phyloP scores from a whole-genome alignment of 2,888 invertebrate genomes.

The Pomacea canaliculata region DNA sequence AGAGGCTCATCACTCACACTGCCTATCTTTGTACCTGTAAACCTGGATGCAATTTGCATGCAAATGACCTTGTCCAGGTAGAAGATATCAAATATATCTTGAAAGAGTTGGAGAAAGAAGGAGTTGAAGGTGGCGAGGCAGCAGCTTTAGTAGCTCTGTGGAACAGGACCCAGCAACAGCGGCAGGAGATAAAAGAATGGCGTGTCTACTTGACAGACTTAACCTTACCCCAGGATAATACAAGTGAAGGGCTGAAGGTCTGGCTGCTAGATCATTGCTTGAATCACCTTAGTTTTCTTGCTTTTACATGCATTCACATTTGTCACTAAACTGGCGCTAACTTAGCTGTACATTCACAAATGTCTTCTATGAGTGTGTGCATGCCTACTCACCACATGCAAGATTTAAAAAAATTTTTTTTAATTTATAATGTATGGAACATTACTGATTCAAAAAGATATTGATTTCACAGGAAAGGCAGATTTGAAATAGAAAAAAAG shows the following conservation, averaged over 20 bases:
- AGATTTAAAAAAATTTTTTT: no score
- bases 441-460: no score
- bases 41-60: background rate
- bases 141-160: constrained; percentile 55
- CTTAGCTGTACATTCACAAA: no score
- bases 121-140: constrained; percentile 44
- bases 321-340: no score
- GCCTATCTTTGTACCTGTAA: constrained; percentile 2
- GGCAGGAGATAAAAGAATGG: constrained; percentile 49
- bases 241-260: constrained; percentile 56
- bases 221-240: constrained; percentile 47
- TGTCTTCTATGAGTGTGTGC: no score
- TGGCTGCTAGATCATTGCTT: background rate
- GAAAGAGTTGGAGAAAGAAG: constrained; percentile 56
- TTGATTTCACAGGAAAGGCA: no score
- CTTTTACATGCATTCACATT: no score
- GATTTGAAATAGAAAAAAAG: no score
- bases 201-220: constrained; percentile 53
- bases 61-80: constrained; percentile 1
- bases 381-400: no score
- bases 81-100: constrained; percentile 49
- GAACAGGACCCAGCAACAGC: constrained; percentile 52
- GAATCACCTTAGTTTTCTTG: no score
- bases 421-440: no score
- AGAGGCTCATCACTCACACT: background rate